phyloP scores from a whole-genome alignment of 2,797 vertebrate genomes.

The Semaprochilodus insignis region DNA sequence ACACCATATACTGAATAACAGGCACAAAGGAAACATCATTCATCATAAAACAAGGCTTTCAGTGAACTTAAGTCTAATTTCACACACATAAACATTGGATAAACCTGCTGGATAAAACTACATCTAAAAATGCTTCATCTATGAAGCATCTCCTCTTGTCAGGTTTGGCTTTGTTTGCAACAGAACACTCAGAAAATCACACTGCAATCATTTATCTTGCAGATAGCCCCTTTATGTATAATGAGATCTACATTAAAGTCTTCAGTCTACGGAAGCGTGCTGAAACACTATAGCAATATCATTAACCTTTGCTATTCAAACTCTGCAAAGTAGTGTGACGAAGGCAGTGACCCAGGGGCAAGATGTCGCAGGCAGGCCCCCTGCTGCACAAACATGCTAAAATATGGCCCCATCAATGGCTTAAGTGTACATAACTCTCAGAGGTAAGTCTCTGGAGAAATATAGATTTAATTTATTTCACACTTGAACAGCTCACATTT shows the following conservation, averaged over 20 bases:
- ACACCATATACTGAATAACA: too few relatives aligned
- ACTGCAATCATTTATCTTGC: slow-evolving; percentile 68
- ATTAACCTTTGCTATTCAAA: slow-evolving; percentile 99
- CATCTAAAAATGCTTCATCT: not conserved
- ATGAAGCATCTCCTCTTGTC: slow-evolving; percentile 3
- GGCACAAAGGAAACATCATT: not conserved
- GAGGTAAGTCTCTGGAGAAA: slow-evolving; percentile 85
- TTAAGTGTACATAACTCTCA: slow-evolving; percentile 76
- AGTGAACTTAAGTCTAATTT: too few relatives aligned
- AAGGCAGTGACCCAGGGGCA: slow-evolving; percentile 92
- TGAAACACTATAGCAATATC: slow-evolving; percentile 85
- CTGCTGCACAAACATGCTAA: slow-evolving; percentile 75
- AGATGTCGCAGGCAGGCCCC: slow-evolving; percentile 88
- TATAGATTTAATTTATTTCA: slow-evolving; percentile 90
- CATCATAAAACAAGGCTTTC: not conserved
- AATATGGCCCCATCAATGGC: slow-evolving; percentile 87
- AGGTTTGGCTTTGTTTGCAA: slow-evolving; percentile 25
- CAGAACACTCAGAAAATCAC: not conserved
- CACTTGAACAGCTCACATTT: slow-evolving; percentile 80
- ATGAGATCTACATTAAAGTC: slow-evolving; percentile 79
- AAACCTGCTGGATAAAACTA: too few relatives aligned
- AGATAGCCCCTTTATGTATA: slow-evolving; percentile 80
- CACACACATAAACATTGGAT: too few relatives aligned
- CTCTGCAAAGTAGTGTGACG: slow-evolving; percentile 83
- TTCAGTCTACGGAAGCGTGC: slow-evolving; percentile 61